Evolutionary conservation across 1,140 invertebrate species (phyloP), one percentile per base, ranked within the genome.

Genomic region (Galleria mellonella): DNA sequence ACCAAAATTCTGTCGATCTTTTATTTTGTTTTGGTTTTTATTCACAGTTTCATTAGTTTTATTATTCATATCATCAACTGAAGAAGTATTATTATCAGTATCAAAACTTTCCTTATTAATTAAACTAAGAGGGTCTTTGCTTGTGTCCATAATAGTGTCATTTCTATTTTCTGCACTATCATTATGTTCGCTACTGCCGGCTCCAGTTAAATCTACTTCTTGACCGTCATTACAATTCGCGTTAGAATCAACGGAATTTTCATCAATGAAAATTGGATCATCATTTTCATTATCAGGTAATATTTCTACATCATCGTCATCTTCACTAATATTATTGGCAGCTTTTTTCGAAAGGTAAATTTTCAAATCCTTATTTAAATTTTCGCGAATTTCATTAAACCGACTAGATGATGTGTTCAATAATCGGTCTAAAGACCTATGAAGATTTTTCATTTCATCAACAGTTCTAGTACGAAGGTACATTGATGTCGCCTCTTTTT

Each of bases 181-280:
- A 43, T 84, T 78, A 15, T 61, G 69, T 13, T 83, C 81, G 43
- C 79, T 81, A 32, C 62, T 77, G 2, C 61, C 67, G 8, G 52
- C 37, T 10, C 57, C 68, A 4, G 79, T 83, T 11, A 83, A 47
- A 51, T 83, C 79, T 0, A 83, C 76, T 36, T 82, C 74, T 44
- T 75, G 74, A 6, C 41, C 66, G 9, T 69, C 71, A 40, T 62
- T 65, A 12, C 13, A 38, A 9, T 38, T 45, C 9, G 31, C 40
- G 46, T 62, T 59, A 4, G 82, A 87, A 17, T 85, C 86, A 9
- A 73, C 56, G 0, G 86, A 87, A 58, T 87, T 87, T 60, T 87
- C 86, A 47, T 87, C 86, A 43, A 87, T 87, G 51, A 82, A 87
- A 48, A 87, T 87, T 1, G 86, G 83, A 51, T 85, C 83, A 23